Evolutionary conservation across 1,140 invertebrate species (phyloP), one percentile per base, ranked within the genome.

Genomic region (Paraescarpia echinospica): DNA sequence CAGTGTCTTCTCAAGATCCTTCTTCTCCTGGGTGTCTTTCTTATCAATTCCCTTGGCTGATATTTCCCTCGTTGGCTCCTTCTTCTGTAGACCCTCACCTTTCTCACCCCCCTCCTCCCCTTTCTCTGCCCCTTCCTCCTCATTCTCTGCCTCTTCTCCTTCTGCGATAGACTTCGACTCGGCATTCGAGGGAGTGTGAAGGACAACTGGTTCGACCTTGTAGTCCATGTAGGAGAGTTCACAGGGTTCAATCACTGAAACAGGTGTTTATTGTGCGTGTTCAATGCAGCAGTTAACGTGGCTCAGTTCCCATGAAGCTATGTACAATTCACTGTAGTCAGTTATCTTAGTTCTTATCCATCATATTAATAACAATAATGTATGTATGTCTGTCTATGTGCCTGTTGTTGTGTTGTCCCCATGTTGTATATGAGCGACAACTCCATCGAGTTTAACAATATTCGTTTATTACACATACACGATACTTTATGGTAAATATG

Each of bases 241-340:
- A 48, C 95, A 94, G 31, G 95, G 95, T 34, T 95, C 94, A 18
- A 95, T 94, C 94, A 95, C 95, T 77, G 59, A 77, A 77, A 77
- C 59, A 77, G 8, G 22, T 6, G 59, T 95, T 6, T 18, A 77
- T 31, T 77, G 27, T 18, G 59, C 95, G 59, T 31, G 27, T 31
- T 27, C 48, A 51, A 18, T 51, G 48, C 48, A 9, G 48, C 48
- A 48, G 14, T 14, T 48, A 5, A 8, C 14, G 41, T 48, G 41
- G 14, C 14, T 5, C 41, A 48, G 41, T 14, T 48, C 41, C 14
- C 14, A 8, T 18, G 48, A 8, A 51, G 48, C 0, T 51, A 51
- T 51, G 48, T 51, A 51, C 48, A 51, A 51, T 51, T 51, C 48
- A 8, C 48, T 51, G 0, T 51, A 9, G 48, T 51, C 48, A 51